A percentile compares a stretch with the other conserved stretches of the same genome.
Conservation (phyloP, 2,888 invertebrate species). For the Spisula subtruncata region DNA sequence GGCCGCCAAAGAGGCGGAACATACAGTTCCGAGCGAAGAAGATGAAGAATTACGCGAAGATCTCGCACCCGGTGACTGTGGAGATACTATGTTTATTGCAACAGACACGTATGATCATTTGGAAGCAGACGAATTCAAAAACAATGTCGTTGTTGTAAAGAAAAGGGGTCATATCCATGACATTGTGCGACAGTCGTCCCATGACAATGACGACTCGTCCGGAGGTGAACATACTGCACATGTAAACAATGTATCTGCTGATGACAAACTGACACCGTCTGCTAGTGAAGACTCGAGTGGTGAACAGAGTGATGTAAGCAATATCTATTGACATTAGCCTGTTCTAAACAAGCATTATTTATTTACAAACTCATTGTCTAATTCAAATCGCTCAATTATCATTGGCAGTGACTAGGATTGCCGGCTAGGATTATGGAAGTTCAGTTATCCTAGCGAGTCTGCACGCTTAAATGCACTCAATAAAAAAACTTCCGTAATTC, state of each 20-base stretch:
- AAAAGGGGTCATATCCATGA: slow-evolving; percentile 75
- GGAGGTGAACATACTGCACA: slow-evolving; percentile 28
- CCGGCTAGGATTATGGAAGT: too few species aligned
- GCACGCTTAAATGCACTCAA: too few species aligned
- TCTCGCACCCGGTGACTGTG: slow-evolving; percentile 89
- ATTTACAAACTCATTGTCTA: too few species aligned
- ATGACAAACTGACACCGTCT: slow-evolving; percentile 62
- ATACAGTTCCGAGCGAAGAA: slow-evolving; percentile 71
- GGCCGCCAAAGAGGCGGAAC: slow-evolving; percentile 84
- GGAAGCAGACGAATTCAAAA: slow-evolving; percentile 73
- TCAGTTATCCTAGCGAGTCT: too few species aligned
- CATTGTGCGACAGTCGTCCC: slow-evolving; percentile 75
- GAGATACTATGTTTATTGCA: slow-evolving; percentile 92
- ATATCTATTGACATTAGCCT: background rate
- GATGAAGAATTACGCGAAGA: slow-evolving; percentile 81
- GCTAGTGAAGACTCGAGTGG: slow-evolving; percentile 73
- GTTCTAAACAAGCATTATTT: background rate
- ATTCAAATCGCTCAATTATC: too few species aligned
- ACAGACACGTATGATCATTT: slow-evolving; percentile 86
- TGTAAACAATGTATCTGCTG: slow-evolving; percentile 32
- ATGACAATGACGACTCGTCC: slow-evolving; percentile 47
- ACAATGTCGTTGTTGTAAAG: slow-evolving; percentile 55
- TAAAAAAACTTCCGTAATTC: too few species aligned
- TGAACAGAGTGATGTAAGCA: slow-evolving; percentile 72
- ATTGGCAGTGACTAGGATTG: too few species aligned